Evolutionary conservation across 2,113 vertebrate genomes (phyloP), one percentile per base, ranked within the genome.

Genomic region (Felis chaus): DNA sequence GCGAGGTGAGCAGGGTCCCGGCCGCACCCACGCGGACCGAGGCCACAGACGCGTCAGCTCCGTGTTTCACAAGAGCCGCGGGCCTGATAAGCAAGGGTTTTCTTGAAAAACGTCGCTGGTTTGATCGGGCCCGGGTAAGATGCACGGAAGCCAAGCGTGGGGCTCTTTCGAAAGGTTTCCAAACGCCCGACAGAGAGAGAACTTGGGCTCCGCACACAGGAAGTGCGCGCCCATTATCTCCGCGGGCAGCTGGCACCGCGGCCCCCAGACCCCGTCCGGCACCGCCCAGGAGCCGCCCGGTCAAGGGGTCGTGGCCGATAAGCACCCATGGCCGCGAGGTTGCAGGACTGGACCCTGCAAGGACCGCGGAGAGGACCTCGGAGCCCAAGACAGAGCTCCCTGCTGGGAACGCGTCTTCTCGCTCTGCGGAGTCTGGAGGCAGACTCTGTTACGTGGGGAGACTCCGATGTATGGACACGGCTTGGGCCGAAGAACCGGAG

Each of bases 91-190:
- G 7, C 53, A 10, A 45, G 31, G 29, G 25, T 7, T 53, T 10
- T 0, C 19, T 39, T 39, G 19, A 45, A 19, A 36, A 31, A 63
- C 4, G 0, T 31, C 16, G 12, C 3, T 3, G 9, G 12, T 1
- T 18, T 10, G 6, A 13, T 39, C 2, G 7, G 11, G 50, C 7
- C 10, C 2, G 27, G 9, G 13, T 5, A 0, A 33, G 19, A 63
- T 21, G 19, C 61, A 5, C 5, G 0, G 23, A 29, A 1, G 3
- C 4, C 1, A 1, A 2, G 3, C 0, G 15, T 10, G 0, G 0
- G 6, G 10, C 0, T 27, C 36, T 94, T 87, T 87, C 29, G 2
- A 29, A 87, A 79, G 3, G 27, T 7, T 27, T 45, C 7, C 8
- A 0, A 1, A 11, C 3, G 1, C 18, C 6, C 6, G n/a, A n/a